A percentile compares a stretch with the other conserved stretches of the same genome.
phyloP scores from a whole-genome alignment of 1,140 invertebrate species.

The Antheraea pernyi region DNA sequence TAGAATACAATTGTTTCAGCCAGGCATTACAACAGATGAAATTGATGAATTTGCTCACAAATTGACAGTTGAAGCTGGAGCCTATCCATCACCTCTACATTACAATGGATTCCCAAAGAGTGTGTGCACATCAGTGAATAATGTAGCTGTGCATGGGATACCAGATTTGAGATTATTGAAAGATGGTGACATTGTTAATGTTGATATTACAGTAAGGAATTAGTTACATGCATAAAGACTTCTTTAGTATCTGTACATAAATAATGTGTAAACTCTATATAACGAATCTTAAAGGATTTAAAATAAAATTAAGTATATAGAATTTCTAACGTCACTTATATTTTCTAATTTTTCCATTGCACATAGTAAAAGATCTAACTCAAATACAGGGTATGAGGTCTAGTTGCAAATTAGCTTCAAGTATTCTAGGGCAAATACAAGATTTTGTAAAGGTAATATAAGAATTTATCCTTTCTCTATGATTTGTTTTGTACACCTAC shows the following conservation, averaged over 20 bases:
- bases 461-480: background rate
- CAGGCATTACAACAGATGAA: constrained; percentile 92
- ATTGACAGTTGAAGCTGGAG: constrained; percentile 83
- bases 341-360: too few species aligned
- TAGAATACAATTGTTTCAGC: constrained; percentile 77
- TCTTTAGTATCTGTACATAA: background rate
- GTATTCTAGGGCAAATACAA: constrained; percentile 82
- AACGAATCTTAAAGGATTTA: too few species aligned
- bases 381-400: constrained; percentile 84
- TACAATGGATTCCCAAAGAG: constrained; percentile 95
- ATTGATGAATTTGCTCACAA: constrained; percentile 90
- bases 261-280: background rate
- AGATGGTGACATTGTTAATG: constrained; percentile 94
- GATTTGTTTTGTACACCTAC: too few species aligned
- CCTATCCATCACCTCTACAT: constrained; percentile 94
- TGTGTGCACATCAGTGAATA: constrained; percentile 96
- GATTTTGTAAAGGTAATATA: constrained; percentile 83
- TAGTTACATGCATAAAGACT: background rate
- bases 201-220: constrained; percentile 91
- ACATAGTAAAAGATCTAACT: too few species aligned
- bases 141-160: constrained; percentile 96
- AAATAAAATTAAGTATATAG: too few species aligned
- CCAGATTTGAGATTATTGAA: constrained; percentile 90
- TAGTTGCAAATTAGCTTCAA: constrained; percentile 88
- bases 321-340: too few species aligned